Percentiles rank a stretch among this genome's conserved stretches.
Conservation (phyloP, 2,888 invertebrate species). For the Cloeon dipterum region DNA sequence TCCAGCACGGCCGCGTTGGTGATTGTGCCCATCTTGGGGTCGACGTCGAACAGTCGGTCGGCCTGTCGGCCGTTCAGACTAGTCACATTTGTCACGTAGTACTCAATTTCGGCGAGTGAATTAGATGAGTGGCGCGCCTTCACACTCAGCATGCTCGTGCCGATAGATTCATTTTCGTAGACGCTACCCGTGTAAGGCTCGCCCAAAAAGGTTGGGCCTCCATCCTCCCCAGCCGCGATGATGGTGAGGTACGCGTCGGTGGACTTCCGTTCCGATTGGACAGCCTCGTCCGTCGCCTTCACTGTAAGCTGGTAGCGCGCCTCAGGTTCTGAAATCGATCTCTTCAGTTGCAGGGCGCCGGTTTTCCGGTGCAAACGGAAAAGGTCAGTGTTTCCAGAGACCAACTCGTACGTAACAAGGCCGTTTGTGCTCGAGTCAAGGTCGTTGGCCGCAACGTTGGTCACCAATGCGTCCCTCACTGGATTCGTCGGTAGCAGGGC, state of each 20-base stretch:
- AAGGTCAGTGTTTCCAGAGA: slow-evolving; percentile 47
- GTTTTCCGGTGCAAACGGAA: slow-evolving; percentile 62
- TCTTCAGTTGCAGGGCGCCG: slow-evolving; percentile 44
- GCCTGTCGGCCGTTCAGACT: slow-evolving; percentile 37
- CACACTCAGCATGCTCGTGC: slow-evolving; percentile 64
- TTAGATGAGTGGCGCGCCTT: slow-evolving; percentile 33
- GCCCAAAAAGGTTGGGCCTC: slow-evolving; percentile 29
- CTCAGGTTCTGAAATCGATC: slow-evolving; percentile 29
- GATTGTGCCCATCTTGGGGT: slow-evolving; percentile 66
- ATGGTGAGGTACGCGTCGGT: slow-evolving; percentile 71
- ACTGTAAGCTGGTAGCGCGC: slow-evolving; percentile 61
- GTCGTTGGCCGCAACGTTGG: slow-evolving; percentile 64
- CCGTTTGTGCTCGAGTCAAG: slow-evolving; percentile 82
- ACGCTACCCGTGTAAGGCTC: slow-evolving; percentile 52
- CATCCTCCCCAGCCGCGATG: slow-evolving; percentile 36
- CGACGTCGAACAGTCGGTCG: slow-evolving; percentile 77
- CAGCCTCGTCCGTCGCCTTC: slow-evolving; percentile 80
- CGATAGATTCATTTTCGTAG: slow-evolving; percentile 71
- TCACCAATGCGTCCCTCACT: slow-evolving; percentile 33
- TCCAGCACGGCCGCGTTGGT: slow-evolving; percentile 66
- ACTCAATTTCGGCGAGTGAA: slow-evolving; percentile 44
- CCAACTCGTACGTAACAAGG: slow-evolving; percentile 70
- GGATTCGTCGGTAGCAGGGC: slow-evolving; percentile 43
- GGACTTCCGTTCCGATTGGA: slow-evolving; percentile 64
- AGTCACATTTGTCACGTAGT: slow-evolving; percentile 52